phyloP scores from a whole-genome alignment of 2,888 invertebrate genomes.

The Adelognathus sp. region DNA sequence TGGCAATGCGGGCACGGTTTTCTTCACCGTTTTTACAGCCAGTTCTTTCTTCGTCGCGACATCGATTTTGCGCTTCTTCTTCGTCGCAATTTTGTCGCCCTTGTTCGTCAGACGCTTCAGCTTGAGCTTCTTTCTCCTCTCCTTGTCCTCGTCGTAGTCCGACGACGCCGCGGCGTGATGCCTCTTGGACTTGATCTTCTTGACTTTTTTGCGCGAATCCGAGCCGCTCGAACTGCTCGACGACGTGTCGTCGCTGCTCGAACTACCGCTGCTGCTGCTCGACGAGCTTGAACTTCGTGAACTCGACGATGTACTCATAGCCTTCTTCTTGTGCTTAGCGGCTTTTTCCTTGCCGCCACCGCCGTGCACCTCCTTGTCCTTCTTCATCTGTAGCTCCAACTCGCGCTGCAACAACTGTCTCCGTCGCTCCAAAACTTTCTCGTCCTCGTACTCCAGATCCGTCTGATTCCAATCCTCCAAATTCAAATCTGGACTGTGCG shows the following conservation, averaged over 20 bases:
- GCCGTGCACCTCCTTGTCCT: conserved; percentile 87
- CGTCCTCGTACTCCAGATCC: conserved; percentile 91
- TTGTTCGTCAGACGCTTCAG: conserved; percentile 75
- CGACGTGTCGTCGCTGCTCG: conserved; percentile 85
- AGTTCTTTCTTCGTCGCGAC: conserved; percentile 64
- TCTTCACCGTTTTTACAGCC: conserved; percentile 48
- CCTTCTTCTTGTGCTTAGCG: conserved; percentile 85
- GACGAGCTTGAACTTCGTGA: conserved; percentile 85
- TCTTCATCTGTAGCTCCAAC: conserved; percentile 90
- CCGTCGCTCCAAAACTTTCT: conserved; percentile 89
- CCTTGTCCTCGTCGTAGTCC: conserved; percentile 85
- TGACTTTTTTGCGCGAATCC: conserved; percentile 82
- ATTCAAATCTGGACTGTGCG: conserved; percentile 85
- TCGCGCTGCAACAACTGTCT: conserved; percentile 89
- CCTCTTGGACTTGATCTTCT: conserved; percentile 83
- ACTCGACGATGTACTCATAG: conserved; percentile 87
- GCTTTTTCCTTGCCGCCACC: conserved; percentile 85
- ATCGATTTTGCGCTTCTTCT: conserved; percentile 77
- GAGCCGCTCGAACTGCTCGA: conserved; percentile 83
- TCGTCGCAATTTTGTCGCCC: conserved; percentile 71
- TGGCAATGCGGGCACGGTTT: conserved; percentile 9
- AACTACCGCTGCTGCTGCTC: conserved; percentile 84
- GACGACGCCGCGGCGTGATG: conserved; percentile 86
- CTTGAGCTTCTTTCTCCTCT: conserved; percentile 79
- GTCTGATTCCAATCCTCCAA: conserved; percentile 91